These are phyloP conservation scores for Trypoxylon attenuatum DNA, from an alignment of 2,888 invertebrate species.

Conservation along the genomic window DNA sequence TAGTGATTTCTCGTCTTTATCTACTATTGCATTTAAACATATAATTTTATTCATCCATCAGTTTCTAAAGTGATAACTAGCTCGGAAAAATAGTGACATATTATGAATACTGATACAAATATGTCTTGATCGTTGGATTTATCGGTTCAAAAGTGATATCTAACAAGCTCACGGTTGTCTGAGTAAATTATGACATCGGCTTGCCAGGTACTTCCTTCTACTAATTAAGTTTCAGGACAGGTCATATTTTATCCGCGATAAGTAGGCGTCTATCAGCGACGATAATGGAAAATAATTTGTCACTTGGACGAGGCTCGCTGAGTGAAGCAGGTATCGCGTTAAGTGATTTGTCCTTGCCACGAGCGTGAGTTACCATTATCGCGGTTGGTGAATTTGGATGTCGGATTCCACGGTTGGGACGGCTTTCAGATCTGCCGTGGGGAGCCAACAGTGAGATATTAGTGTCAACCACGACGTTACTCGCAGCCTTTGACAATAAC, in stretches of 20 bases:
- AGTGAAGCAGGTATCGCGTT: slow-evolving; percentile 49
- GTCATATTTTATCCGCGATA: slow-evolving; percentile 47
- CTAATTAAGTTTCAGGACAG: slow-evolving; percentile 37
- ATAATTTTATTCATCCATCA: no score
- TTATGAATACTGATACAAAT: no score
- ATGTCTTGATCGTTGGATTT: no score
- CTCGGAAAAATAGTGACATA: no score
- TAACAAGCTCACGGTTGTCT: not conserved
- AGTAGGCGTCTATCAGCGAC: slow-evolving; percentile 30
- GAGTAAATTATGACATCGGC: not conserved
- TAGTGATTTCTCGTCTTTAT: no score
- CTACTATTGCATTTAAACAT: no score
- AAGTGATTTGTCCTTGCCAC: slow-evolving; percentile 71
- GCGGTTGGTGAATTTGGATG: slow-evolving; percentile 47
- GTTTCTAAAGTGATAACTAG: no score
- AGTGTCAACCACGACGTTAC: slow-evolving; percentile 28
- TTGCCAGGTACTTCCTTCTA: not conserved
- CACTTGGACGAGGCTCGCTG: slow-evolving; percentile 38
- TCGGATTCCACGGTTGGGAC: slow-evolving; percentile 25
- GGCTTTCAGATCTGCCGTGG: slow-evolving; percentile 34
- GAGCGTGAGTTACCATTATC: slow-evolving; percentile 51
- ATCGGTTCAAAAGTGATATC: no score
- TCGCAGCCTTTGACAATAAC: not conserved
- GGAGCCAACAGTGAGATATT: slow-evolving; percentile 26
- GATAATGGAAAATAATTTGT: slow-evolving; percentile 67